Conservation (phyloP, 2,888 invertebrate genomes). For the Allacma fusca region DNA sequence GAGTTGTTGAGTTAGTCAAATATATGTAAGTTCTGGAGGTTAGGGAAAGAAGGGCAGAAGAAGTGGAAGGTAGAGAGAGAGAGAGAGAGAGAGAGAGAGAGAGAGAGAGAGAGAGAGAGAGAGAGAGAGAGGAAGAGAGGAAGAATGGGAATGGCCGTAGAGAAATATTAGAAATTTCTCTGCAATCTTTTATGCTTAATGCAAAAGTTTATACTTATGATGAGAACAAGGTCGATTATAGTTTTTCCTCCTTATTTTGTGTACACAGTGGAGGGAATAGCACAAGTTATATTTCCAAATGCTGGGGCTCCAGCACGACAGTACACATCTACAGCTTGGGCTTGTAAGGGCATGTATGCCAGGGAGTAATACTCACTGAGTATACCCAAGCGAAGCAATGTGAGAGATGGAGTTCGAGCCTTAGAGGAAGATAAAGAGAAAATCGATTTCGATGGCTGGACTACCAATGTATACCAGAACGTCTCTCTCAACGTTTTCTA, state of each 20-base stretch:
- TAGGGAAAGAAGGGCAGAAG: too few species aligned
- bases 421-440: slow-evolving; percentile 14
- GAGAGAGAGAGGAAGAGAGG: not conserved
- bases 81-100: too few species aligned
- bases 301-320: too few species aligned
- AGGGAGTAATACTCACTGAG: too few species aligned
- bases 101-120: too few species aligned
- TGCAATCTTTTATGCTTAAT: slow-evolving; percentile 17
- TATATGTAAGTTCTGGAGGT: too few species aligned
- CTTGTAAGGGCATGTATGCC: too few species aligned
- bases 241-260: slow-evolving; percentile 17
- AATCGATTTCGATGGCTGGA: slow-evolving; percentile 39
- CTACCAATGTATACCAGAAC: slow-evolving; percentile 19
- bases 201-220: slow-evolving; percentile 15
- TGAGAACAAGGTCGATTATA: not conserved
- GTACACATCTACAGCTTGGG: too few species aligned
- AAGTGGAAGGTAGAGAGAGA: too few species aligned
- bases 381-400: too few species aligned
- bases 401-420: slow-evolving; percentile 18
- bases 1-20: too few species aligned
- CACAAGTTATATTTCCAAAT: slow-evolving; percentile 10
- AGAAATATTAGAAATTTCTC: not conserved
- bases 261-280: slow-evolving; percentile 8
- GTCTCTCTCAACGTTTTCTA: not conserved
- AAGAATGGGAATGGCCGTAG: slow-evolving; percentile 6